phyloP scores from a whole-genome alignment of 2,113 vertebrate species.

The Columbina picui region DNA sequence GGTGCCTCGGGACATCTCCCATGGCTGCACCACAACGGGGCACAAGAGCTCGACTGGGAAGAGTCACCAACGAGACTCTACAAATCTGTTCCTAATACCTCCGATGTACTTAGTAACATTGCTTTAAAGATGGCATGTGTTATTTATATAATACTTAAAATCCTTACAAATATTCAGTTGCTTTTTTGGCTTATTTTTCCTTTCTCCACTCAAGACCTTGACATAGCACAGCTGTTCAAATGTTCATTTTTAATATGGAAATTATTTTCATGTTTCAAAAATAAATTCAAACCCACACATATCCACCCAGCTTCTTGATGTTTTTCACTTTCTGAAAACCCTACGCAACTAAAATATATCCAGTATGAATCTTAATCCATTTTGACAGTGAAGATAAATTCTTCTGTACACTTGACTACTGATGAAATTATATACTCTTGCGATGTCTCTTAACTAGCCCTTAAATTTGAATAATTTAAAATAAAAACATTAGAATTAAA shows the following conservation, averaged over 20 bases:
- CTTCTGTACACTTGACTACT: neutral
- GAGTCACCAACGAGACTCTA: neutral
- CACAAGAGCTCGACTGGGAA: neutral
- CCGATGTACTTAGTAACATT: neutral
- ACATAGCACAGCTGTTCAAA: neutral
- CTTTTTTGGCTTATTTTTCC: neutral
- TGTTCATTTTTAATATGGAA: neutral
- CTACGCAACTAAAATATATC: neutral
- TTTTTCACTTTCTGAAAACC: neutral
- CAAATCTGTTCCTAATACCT: neutral
- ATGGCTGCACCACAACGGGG: neutral
- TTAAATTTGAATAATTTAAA: neutral
- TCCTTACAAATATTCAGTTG: neutral
- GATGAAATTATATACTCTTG: neutral
- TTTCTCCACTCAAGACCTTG: neutral
- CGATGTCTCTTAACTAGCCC: neutral
- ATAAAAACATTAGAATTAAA: neutral
- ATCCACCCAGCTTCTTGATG: neutral
- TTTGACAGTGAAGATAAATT: neutral
- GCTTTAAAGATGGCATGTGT: neutral
- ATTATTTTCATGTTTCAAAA: neutral
- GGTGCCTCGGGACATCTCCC: neutral
- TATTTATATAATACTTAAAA: neutral
- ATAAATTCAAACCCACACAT: neutral
- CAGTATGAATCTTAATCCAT: neutral